Base-by-base conservation (phyloP, 2,113 vertebrate genomes). In the Mus spicilegus region DNA sequence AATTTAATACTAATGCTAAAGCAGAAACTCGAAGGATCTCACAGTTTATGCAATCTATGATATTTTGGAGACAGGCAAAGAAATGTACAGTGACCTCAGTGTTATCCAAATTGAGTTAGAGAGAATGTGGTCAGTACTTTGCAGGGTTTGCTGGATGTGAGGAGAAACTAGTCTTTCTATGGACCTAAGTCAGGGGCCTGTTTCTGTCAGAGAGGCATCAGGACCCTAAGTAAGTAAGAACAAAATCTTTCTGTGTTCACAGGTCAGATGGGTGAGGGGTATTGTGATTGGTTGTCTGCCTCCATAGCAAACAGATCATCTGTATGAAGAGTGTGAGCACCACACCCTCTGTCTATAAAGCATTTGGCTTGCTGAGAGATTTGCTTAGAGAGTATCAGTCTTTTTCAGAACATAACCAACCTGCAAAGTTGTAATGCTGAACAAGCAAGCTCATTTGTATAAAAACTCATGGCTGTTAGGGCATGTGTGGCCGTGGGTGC, bases 341-440 rank as follows among this genome's bases (percentile, higher is more conserved):
- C 85, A 30, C 51, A 14, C 51, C 51, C 87, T 95, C 69, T 91
- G 49, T 26, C 20, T 81, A 72, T 42, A 6, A 6, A 51, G 19
- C 78, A 4, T 89, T 11, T 4, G 75, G 14, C 42, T 24, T 92
- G 49, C 58, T 80, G 89, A 89, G 75, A 85, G 96, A 88, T 85
- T 26, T 33, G 65, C 65, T 42, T 61, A 86, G 42, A n/a, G 61
- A 56, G 89, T 54, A 88, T 75, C 33, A 51, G 0, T 92, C 39
- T 87, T 90, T 76, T 65, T 91, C 2, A 91, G 70, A 96, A 81
- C 49, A 39, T 13, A 85, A 26, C 7, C 49, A 46, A 10, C 20
- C 7, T n/a, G 42, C 19, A 42, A 56, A 2, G 17, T 20, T 75
- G 1, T 46, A 85, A 77, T 72, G 39, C 65, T 39, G 42, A 94